Conservation (phyloP, 2,888 invertebrate genomes). For the Sphecodes monilicornis region DNA sequence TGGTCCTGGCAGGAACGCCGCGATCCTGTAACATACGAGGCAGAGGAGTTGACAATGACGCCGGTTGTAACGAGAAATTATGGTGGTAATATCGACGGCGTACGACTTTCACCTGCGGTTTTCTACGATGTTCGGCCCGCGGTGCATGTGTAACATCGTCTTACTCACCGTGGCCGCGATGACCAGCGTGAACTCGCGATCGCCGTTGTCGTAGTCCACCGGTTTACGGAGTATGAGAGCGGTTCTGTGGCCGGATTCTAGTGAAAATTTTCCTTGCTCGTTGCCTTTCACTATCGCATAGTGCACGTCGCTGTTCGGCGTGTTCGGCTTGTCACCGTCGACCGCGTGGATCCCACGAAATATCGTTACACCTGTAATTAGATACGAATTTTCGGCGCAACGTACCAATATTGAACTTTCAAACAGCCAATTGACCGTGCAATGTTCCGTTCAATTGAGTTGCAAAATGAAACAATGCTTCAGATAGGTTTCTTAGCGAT, state of each 20-base stretch:
- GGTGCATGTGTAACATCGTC: slow-evolving; percentile 1
- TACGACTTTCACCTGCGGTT: slow-evolving; percentile 44
- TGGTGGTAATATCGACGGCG: slow-evolving; percentile 1
- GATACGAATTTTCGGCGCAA: slow-evolving; percentile 7
- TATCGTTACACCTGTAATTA: slow-evolving; percentile 89
- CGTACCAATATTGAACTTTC: background rate
- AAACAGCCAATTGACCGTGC: background rate
- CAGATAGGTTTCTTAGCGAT: background rate
- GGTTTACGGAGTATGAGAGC: slow-evolving; percentile 90
- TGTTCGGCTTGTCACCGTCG: slow-evolving; percentile 94
- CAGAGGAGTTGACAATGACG: slow-evolving; percentile 25
- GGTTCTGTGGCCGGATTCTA: slow-evolving; percentile 93
- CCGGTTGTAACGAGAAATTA: background rate
- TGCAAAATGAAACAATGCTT: background rate
- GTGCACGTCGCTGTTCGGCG: slow-evolving; percentile 94
- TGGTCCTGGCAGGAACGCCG: slow-evolving; percentile 90
- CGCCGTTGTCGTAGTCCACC: slow-evolving; percentile 93
- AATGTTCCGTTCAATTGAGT: background rate
- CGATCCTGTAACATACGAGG: slow-evolving; percentile 88
- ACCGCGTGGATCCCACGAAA: slow-evolving; percentile 92
- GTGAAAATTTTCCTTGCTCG: slow-evolving; percentile 90
- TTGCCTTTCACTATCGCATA: slow-evolving; percentile 91
- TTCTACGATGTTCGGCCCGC: slow-evolving; percentile 4
- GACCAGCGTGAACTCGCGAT: slow-evolving; percentile 90
- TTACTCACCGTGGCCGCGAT: slow-evolving; percentile 91